A percentile compares a stretch with the other conserved stretches of the same genome.
phyloP scores from a whole-genome alignment of 2,797 vertebrate species.

The Todus mexicanus region DNA sequence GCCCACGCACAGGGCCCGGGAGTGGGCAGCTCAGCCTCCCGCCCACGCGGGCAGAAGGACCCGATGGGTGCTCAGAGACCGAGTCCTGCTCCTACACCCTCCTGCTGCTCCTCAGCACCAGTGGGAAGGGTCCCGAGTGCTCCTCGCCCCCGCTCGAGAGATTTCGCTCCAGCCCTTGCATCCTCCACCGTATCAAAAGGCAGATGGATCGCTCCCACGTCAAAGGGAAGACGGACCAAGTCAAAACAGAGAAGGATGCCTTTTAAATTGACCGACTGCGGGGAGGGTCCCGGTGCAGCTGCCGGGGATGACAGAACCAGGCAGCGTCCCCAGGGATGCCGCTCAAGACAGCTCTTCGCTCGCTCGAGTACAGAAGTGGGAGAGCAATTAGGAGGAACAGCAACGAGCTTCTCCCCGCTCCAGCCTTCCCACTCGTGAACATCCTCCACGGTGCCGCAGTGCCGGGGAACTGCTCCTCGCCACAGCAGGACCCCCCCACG shows the following conservation, averaged over 20 bases:
- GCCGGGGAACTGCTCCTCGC: neutral
- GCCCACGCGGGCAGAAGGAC: rapidly evolving
- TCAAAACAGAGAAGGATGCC: neutral
- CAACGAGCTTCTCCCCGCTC: neutral
- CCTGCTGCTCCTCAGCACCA: neutral
- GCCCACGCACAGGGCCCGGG: rapidly evolving
- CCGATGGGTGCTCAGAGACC: neutral
- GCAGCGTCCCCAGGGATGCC: neutral
- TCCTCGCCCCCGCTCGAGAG: neutral
- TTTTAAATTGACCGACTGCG: neutral
- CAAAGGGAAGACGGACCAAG: neutral
- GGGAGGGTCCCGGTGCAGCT: neutral
- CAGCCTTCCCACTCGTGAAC: slow-evolving; percentile 12
- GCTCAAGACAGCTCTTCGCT: slow-evolving; percentile 6
- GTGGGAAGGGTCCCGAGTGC: neutral
- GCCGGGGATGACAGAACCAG: neutral
- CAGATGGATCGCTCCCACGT: neutral
- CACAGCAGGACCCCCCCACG: neutral
- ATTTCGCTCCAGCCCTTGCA: neutral
- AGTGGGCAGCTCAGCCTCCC: neutral
- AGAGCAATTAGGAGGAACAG: slow-evolving; percentile 51
- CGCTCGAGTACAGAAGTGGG: slow-evolving; percentile 30
- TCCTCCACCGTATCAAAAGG: neutral
- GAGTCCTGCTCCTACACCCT: neutral
- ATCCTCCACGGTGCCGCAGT: neutral